phyloP scores from a whole-genome alignment of 2,113 vertebrate species.

The Mustela nigripes region DNA sequence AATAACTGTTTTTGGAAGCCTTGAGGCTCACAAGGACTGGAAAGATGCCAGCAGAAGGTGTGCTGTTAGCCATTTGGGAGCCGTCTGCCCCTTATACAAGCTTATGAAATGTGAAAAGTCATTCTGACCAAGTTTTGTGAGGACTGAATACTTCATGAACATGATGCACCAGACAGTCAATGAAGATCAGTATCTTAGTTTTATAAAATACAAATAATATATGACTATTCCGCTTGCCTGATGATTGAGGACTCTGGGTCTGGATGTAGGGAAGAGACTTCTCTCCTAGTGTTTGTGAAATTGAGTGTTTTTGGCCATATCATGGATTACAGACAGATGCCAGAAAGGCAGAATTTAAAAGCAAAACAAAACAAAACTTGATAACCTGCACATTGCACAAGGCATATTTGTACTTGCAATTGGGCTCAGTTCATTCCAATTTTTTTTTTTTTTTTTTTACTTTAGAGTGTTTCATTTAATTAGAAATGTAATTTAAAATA shows the following conservation, averaged over 20 bases:
- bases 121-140: neutral
- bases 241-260: slow-evolving; percentile 9
- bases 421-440: slow-evolving; percentile 41
- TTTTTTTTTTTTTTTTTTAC: slow-evolving; percentile 67
- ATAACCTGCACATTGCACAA: slow-evolving; percentile 66
- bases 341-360: slow-evolving; percentile 9
- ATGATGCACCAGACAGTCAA: neutral
- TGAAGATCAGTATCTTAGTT: neutral
- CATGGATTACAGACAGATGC: slow-evolving; percentile 52
- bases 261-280: neutral
- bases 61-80: neutral
- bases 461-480: slow-evolving; percentile 77
- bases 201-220: neutral
- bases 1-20: neutral
- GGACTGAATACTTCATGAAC: neutral
- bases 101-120: neutral
- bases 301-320: neutral
- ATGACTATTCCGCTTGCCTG: neutral
- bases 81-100: neutral
- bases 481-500: slow-evolving; percentile 80
- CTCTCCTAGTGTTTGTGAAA: neutral
- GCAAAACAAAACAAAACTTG: neutral
- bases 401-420: slow-evolving; percentile 71
- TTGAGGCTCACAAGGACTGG: neutral
- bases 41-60: neutral